Evolutionary conservation across 2,797 vertebrate genomes (phyloP), one percentile per base, ranked within the genome.

Genomic region (Rhabdomys pumilio): DNA sequence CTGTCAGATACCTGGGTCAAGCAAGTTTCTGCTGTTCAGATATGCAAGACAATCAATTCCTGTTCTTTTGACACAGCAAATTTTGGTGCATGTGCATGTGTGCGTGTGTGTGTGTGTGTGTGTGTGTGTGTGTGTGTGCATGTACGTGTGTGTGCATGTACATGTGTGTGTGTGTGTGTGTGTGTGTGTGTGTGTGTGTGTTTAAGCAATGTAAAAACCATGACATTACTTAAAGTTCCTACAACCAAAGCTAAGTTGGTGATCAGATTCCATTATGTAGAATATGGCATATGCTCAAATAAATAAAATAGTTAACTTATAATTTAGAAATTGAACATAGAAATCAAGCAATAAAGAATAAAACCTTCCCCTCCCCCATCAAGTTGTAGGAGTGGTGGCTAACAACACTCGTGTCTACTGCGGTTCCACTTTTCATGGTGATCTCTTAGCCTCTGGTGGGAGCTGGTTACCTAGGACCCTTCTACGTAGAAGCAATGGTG

Each of bases 61-160:
- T 63, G 7, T 85, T 81, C n/a, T 90, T 95, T 79, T 81, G 73
- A 91, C 59, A 72, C 34, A 63, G 44, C 8, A 94, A 17, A 93
- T 69, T 57, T 31, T 82, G 22, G 47, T n/a, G 11, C 31, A n/a
- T 57, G 11, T 14, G 19, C 7, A 15, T 55, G 1, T 24, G 53
- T 4, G 17, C 53, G 26, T 77, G 75, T 22, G 9, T 7, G 34
- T 34, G 15, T 22, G 19, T 19, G 4, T 53, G 29, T 34, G 14
- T 31, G 11, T 53, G 31, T 80, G 13, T 44, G 47, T 11, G 76
- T 31, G 29, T 55, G 22, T 44, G 2, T 13, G 24, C 15, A n/a
- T n/a, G n/a, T n/a, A n/a, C n/a, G n/a, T n/a, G 2, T 13, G 24
- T 15, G 47, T n/a, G 11, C 17, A 22, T 57, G 11, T 14, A 11